Percentiles rank a stretch among this genome's conserved stretches.
These are phyloP conservation scores for Malthinus flaveolus DNA, from an alignment of 2,888 invertebrate species.

Conservation along the genomic window DNA sequence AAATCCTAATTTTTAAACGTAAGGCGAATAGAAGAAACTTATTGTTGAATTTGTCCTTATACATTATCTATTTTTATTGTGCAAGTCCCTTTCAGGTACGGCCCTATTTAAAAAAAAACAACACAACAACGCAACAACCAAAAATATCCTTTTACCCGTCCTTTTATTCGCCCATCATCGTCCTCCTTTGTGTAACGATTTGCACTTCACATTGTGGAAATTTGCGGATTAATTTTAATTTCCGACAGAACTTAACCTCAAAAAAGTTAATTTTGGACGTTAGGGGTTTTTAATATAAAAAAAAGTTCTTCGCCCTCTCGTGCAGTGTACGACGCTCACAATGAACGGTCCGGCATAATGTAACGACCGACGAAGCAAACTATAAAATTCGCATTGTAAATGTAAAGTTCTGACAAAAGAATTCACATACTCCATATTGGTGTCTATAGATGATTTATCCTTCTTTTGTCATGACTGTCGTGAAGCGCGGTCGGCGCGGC, in stretches of 20 bases:
- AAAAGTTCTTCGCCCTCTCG: background rate
- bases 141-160: background rate
- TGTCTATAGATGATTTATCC: constrained; percentile 34
- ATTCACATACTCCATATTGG: constrained; percentile 30
- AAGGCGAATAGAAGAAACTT: constrained; percentile 20
- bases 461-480: constrained; percentile 35
- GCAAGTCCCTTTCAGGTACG: constrained; percentile 19
- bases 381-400: constrained; percentile 21
- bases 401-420: constrained; percentile 26
- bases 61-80: constrained; percentile 20
- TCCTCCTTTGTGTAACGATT: constrained; percentile 6
- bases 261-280: background rate
- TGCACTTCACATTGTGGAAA: constrained; percentile 16
- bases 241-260: no score
- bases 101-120: constrained; percentile 18
- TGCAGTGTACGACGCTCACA: constrained; percentile 2
- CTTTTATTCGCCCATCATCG: background rate
- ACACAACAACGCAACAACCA: constrained; percentile 3
- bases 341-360: background rate
- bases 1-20: constrained; percentile 44
- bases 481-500: constrained; percentile 36
- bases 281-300: background rate
- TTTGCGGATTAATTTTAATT: constrained; percentile 14
- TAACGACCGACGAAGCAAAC: constrained; percentile 5
- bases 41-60: constrained; percentile 25